phyloP scores from a whole-genome alignment of 2,113 vertebrate genomes.

The Ptychochromis oligacanthus region DNA sequence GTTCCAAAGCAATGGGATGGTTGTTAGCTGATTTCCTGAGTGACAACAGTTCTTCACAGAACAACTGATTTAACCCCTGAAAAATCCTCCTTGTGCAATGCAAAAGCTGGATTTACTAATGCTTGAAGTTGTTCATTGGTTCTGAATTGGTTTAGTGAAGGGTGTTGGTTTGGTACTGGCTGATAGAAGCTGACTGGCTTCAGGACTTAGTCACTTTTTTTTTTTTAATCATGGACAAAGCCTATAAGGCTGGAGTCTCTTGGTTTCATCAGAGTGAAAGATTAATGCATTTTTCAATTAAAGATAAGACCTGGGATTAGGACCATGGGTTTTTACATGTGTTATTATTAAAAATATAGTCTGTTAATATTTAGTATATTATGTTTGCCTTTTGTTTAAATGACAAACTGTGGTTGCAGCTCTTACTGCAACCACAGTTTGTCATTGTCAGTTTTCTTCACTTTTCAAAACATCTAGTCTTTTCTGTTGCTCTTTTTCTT shows the following conservation, averaged over 20 bases:
- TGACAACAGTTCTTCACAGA: neutral
- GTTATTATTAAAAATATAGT: neutral
- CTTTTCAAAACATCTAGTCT: slow-evolving; percentile 45
- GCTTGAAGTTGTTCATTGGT: slow-evolving; percentile 6
- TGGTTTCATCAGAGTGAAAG: neutral
- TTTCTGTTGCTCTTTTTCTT: slow-evolving; percentile 6
- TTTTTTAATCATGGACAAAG: slow-evolving; percentile 18
- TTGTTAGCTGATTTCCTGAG: neutral
- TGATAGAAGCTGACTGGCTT: slow-evolving; percentile 23
- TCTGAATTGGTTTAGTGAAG: neutral
- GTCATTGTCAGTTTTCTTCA: slow-evolving; percentile 4
- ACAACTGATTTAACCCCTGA: neutral
- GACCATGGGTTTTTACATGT: neutral
- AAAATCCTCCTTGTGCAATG: neutral
- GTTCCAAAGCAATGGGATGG: neutral
- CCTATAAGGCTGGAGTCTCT: neutral
- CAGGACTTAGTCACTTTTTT: slow-evolving; percentile 23
- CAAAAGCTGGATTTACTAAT: neutral
- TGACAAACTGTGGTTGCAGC: neutral
- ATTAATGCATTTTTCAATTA: neutral
- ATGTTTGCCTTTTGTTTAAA: neutral
- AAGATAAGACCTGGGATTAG: neutral
- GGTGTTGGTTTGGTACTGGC: slow-evolving; percentile 5
- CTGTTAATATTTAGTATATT: neutral
- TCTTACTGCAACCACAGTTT: neutral